Evolutionary conservation across 2,797 vertebrate species (phyloP), one percentile per base, ranked within the genome.

Genomic region (Scyliorhinus canicula): DNA sequence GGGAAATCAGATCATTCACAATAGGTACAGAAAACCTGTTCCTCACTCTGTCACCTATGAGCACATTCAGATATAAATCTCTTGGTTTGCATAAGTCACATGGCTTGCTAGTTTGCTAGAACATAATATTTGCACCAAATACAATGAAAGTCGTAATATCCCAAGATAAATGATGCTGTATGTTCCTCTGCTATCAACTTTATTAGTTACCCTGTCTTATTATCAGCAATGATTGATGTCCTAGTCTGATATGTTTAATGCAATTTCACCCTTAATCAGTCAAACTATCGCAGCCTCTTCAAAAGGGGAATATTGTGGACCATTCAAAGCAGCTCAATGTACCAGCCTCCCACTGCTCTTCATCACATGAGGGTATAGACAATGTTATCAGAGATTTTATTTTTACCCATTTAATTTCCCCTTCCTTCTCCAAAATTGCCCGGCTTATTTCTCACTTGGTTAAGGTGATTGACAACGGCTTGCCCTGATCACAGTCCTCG

Each of bases 201-300:
- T 93, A 93, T 47, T 93, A 93, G 44, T 16, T 93, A 93, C 47
- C 65, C 28, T 28, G 26, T 69, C 65, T 12, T 50, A 28, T 69
- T 69, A 69, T 67, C 40, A 50, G 65, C 40, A 50, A 50, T 67
- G 65, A 69, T 69, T 50, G 63, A 93, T 69, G 28, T 93, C 60
- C 63, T 69, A 69, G 47, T 50, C 44, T 71, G 67, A 69, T 93
- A 93, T 50, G 26, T 69, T 93, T 69, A 69, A 93, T 14, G 4
- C 91, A 93, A 93, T 93, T 93, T 93, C 44, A 71, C 50, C 44
- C 5, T 47, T 50, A 93, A 91, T 65, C n/a, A 52, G 47, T 93
- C 63, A 93, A 93, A 93, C 65, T 16, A 35, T 21, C 21, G 14
- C 47, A 35, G 28, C 11, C 65, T 35, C 21, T 71, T 28, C 8